Base-by-base conservation (phyloP, 2,113 vertebrate species). In the Podilymbus podiceps region DNA sequence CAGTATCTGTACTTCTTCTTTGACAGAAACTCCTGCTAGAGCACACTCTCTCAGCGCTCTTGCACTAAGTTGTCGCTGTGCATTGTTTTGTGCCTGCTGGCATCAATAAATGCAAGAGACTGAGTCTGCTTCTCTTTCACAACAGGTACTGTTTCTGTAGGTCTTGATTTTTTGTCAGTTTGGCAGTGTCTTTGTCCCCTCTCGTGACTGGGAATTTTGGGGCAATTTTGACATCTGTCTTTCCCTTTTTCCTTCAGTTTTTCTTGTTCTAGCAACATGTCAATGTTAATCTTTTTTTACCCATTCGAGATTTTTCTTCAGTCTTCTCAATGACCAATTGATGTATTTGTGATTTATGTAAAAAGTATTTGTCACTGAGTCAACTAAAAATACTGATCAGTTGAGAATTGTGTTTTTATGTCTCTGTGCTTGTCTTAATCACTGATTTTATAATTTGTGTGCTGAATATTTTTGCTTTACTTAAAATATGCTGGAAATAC, bases 1-100 rank as follows among this genome's bases (percentile, higher is more conserved):
- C 90, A 92, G 88, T 92, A 72, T 94, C 86, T 93, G 92, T 95
- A 78, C 94, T 96, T 95, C 93, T 96, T 93, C 96, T 95, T 96
- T 96, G 96, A 95, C 90, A 97, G 96, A 96, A 90, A 44, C 80
- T 95, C 79, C 88, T 94, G 83, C 87, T 96, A 90, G 92, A 96
- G 64, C 83, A 80, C 60, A 18, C 56, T 88, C n/a, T 96, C 63
- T 96, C 91, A 94, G 89, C 9, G 6, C 92, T 94, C 83, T 90
- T 79, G 42, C 28, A 30, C 91, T 96, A 85, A 96, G 76, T 75
- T 94, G 93, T 80, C 6, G 50, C 94, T 90, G 85, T 82, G 78
- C 82, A 35, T 92, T 95, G 58, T 82, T 96, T 95, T 95, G 69
- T 96, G 93, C 96, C 86, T 95, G n/a, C 90, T 95, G 96, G 95